Evolutionary conservation across 2,113 vertebrate species (phyloP).

Genomic region (Phrynosoma blainvillii): DNA sequence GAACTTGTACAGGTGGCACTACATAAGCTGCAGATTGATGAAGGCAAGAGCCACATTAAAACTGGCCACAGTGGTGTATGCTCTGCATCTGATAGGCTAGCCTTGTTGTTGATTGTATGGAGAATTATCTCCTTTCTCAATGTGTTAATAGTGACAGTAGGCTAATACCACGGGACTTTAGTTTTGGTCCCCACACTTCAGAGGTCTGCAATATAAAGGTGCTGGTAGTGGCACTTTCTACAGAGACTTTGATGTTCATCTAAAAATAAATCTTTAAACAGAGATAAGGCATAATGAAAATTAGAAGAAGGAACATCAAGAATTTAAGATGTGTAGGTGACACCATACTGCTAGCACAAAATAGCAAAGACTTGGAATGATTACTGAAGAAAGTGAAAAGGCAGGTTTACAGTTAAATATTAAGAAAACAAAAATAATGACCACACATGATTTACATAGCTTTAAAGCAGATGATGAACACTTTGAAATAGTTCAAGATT

Average conservation of each 20-base stretch:
- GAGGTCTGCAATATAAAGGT: neutral
- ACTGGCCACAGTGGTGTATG: neutral
- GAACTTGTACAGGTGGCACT: neutral
- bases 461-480: too few species aligned
- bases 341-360: too few species aligned
- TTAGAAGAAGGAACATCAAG: too few species aligned
- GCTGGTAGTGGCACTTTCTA: neutral
- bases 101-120: neutral
- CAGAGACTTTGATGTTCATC: neutral
- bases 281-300: too few species aligned
- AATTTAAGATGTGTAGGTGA: too few species aligned
- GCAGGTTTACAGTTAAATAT: too few species aligned
- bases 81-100: neutral
- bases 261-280: too few species aligned
- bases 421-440: too few species aligned
- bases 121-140: neutral
- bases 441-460: too few species aligned
- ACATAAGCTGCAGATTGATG: neutral
- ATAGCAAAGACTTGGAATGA: too few species aligned
- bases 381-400: too few species aligned
- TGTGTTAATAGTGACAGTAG: neutral
- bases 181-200: neutral
- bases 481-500: too few species aligned
- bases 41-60: neutral
- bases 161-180: neutral